phyloP scores from a whole-genome alignment of 1,140 invertebrate genomes.

The Penaeus indicus region DNA sequence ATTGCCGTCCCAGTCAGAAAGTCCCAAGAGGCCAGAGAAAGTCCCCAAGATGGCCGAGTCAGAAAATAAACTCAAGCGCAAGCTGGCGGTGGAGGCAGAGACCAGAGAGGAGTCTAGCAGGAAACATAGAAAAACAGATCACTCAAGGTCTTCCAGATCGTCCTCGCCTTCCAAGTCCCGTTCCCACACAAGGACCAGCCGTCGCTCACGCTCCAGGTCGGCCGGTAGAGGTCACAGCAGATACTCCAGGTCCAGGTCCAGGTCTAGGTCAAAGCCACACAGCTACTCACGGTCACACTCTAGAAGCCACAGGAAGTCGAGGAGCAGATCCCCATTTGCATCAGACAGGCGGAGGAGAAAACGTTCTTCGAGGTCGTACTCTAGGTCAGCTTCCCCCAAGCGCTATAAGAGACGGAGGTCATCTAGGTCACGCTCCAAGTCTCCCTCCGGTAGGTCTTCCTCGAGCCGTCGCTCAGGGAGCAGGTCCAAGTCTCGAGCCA shows the following conservation, averaged over 20 bases:
- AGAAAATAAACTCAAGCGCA: too few species aligned
- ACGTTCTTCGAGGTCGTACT: not conserved
- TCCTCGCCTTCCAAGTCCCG: not conserved
- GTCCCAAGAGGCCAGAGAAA: too few species aligned
- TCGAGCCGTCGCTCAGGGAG: not conserved
- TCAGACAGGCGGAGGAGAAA: not conserved
- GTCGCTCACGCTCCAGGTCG: not conserved
- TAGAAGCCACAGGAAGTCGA: not conserved
- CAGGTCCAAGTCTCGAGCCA: slow-evolving; percentile 27
- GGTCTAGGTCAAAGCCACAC: not conserved
- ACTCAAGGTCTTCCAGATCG: too few species aligned
- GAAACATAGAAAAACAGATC: too few species aligned
- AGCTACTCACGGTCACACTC: slow-evolving; percentile 16
- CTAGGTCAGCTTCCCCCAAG: not conserved
- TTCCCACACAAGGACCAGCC: not conserved
- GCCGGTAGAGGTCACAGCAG: not conserved
- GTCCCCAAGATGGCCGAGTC: too few species aligned
- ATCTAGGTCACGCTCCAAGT: slow-evolving; percentile 13
- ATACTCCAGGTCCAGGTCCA: not conserved
- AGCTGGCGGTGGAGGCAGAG: too few species aligned
- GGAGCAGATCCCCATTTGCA: slow-evolving; percentile 15
- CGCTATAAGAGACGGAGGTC: not conserved
- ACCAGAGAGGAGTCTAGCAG: too few species aligned
- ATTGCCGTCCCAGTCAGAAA: too few species aligned
- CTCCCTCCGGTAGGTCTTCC: not conserved